Percentiles rank a stretch among this genome's conserved stretches.
These are phyloP conservation scores for Drosophila parthenogenetica DNA, from an alignment of 2,888 invertebrate species.

Conservation along the genomic window DNA sequence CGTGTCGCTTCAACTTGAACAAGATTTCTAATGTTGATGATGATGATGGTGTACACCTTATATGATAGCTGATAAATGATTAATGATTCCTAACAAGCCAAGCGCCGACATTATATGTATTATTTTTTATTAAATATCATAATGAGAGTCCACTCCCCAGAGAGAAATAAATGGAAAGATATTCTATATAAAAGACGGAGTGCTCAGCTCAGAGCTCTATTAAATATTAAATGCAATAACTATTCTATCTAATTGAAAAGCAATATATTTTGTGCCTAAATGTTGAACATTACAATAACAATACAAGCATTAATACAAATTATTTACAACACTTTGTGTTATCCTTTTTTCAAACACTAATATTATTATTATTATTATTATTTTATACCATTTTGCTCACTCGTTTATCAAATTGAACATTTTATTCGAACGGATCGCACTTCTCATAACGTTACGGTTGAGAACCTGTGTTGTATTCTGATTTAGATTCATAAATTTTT, in stretches of 20 bases:
- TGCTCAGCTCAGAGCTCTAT: conserved; percentile 27
- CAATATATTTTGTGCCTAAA: conserved; percentile 83
- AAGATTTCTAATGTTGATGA: background rate
- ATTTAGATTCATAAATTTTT: conserved; percentile 35
- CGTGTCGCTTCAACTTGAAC: conserved; percentile 74
- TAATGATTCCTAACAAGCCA: conserved; percentile 73
- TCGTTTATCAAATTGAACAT: conserved; percentile 24
- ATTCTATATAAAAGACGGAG: conserved; percentile 46
- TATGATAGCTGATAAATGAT: conserved; percentile 7
- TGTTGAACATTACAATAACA: conserved; percentile 82
- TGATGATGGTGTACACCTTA: conserved; percentile 4
- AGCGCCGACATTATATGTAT: conserved; percentile 63
- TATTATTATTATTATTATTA: conserved; percentile 31
- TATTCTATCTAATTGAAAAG: conserved; percentile 68
- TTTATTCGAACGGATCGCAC: conserved; percentile 65
- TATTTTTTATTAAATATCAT: conserved; percentile 55
- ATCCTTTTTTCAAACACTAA: conserved; percentile 23
- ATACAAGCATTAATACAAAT: conserved; percentile 43
- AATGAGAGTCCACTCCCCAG: conserved; percentile 27
- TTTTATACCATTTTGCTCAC: conserved; percentile 47
- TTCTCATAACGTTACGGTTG: conserved; percentile 56
- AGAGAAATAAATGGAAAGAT: conserved; percentile 13
- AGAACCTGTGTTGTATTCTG: conserved; percentile 60
- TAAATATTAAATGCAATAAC: conserved; percentile 67
- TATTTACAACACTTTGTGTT: conserved; percentile 59